Conservation (phyloP, 2,113 vertebrate genomes). For the Blennius ocellaris region DNA sequence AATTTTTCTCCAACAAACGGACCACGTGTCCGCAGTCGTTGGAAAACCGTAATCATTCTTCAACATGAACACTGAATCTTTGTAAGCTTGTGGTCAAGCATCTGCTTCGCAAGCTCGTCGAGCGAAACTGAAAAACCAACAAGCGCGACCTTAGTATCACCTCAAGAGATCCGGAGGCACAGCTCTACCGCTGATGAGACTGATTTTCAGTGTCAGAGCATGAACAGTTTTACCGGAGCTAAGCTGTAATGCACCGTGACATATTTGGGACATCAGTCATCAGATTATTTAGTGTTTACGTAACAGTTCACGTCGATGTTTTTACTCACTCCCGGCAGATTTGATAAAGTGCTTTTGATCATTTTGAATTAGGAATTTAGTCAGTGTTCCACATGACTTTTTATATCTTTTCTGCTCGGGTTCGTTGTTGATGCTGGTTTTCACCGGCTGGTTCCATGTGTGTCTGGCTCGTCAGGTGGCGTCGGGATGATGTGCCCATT, state of each 20-base stretch:
- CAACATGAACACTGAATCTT: background rate
- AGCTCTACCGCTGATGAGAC: slow-evolving; percentile 29
- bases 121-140: background rate
- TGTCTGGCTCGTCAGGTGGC: slow-evolving; percentile 80
- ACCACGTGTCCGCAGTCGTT: too few relatives aligned
- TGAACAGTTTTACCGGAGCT: slow-evolving; percentile 13
- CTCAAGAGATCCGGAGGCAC: slow-evolving; percentile 13
- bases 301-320: slow-evolving; percentile 35
- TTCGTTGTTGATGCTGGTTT: too few relatives aligned
- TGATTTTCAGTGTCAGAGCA: slow-evolving; percentile 43
- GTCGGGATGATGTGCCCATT: slow-evolving; percentile 91
- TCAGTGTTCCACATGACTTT: too few relatives aligned
- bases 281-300: slow-evolving; percentile 55
- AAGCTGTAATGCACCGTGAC: slow-evolving; percentile 53
- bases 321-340: slow-evolving; percentile 15
- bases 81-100: background rate
- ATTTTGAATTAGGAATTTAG: background rate
- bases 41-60: background rate
- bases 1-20: too few relatives aligned
- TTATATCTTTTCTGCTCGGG: too few relatives aligned
- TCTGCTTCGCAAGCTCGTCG: slow-evolving; percentile 7
- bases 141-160: slow-evolving; percentile 26
- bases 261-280: slow-evolving; percentile 67
- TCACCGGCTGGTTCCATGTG: background rate
- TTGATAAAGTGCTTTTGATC: background rate